These are phyloP conservation scores for Sparus aurata DNA, from an alignment of 2,797 vertebrate genomes.

Conservation along the genomic window DNA sequence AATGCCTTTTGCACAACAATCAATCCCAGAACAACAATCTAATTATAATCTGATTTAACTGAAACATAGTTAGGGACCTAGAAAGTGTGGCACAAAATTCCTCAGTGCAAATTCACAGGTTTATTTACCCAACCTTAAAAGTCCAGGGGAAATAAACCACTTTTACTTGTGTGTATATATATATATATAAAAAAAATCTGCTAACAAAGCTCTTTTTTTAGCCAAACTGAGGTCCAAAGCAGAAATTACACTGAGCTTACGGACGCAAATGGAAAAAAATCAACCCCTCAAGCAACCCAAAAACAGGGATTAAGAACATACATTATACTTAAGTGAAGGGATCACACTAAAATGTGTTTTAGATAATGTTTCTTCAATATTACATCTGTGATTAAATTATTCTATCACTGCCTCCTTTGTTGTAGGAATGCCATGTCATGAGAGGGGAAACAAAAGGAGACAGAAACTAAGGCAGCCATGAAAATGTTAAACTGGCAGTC, in stretches of 20 bases:
- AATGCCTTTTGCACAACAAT: slow-evolving; percentile 45
- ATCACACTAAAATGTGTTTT: background rate
- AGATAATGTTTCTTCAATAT: slow-evolving; percentile 7
- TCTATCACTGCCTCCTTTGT: slow-evolving; percentile 6
- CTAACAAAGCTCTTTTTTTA: slow-evolving; percentile 18
- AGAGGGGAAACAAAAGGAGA: background rate
- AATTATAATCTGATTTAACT: slow-evolving; percentile 57
- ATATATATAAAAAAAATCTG: background rate
- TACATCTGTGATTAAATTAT: background rate
- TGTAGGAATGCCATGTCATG: background rate
- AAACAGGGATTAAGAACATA: background rate
- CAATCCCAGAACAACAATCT: slow-evolving; percentile 52
- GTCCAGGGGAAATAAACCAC: slow-evolving; percentile 46
- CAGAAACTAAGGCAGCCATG: background rate
- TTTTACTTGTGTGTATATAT: slow-evolving; percentile 27
- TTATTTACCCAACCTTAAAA: slow-evolving; percentile 59
- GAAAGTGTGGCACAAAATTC: slow-evolving; percentile 43
- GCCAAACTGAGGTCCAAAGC: slow-evolving; percentile 15
- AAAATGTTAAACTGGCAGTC: background rate
- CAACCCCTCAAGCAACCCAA: background rate
- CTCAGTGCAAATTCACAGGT: slow-evolving; percentile 27
- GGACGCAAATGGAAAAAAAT: background rate
- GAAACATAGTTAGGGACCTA: slow-evolving; percentile 29
- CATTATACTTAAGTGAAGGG: background rate
- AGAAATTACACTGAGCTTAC: slow-evolving; percentile 11